Conservation (phyloP, 2,797 vertebrate species). For the Pseudopleuronectes americanus region DNA sequence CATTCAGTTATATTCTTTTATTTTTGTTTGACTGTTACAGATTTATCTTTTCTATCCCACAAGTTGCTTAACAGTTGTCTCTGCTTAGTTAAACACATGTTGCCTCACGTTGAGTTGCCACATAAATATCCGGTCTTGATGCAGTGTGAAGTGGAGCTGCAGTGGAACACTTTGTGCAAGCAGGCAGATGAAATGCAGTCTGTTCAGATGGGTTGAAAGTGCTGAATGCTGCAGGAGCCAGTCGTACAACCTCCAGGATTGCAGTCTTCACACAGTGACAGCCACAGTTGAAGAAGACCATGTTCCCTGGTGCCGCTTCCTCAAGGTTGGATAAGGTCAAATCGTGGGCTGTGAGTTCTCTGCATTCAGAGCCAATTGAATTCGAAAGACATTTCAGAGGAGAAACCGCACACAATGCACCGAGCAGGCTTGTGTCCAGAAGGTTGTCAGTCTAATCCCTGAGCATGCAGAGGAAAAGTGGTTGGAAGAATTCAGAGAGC, state of each 20-base stretch:
- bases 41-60: slow-evolving; percentile 4
- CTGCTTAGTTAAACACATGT: slow-evolving; percentile 35
- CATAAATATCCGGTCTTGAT: slow-evolving; percentile 23
- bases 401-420: neutral
- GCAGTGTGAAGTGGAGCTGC: slow-evolving; percentile 18
- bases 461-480: neutral
- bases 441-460: neutral
- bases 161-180: slow-evolving; percentile 6
- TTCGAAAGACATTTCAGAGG: neutral
- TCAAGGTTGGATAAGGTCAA: too few species aligned
- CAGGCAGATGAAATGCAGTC: slow-evolving; percentile 10
- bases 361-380: neutral
- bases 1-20: neutral
- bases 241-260: too few species aligned
- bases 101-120: slow-evolving; percentile 5
- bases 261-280: too few species aligned
- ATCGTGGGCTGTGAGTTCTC: too few species aligned
- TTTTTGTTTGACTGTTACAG: neutral
- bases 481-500: neutral
- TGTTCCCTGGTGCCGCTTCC: too few species aligned
- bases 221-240: too few species aligned
- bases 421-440: neutral
- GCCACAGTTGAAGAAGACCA: too few species aligned
- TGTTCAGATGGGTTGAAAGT: neutral
- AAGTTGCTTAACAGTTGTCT: slow-evolving; percentile 12